A percentile compares a stretch with the other conserved stretches of the same genome.
Conservation (phyloP, 1,140 invertebrate genomes). For the Teleogryllus occipitalis region DNA sequence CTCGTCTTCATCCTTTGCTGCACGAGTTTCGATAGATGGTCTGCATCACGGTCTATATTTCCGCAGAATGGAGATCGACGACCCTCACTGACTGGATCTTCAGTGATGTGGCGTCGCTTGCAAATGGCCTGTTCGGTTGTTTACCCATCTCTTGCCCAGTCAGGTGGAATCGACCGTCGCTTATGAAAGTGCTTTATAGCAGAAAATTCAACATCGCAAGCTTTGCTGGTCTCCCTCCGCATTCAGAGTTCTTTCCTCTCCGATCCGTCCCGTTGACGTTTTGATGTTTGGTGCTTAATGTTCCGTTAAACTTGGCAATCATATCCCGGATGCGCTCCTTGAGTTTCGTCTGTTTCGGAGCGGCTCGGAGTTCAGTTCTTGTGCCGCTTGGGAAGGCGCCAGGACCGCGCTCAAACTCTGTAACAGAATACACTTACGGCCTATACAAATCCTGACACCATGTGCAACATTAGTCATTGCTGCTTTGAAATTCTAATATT, state of each 20-base stretch:
- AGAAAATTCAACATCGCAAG: constrained; percentile 10
- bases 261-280: constrained; percentile 9
- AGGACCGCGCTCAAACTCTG: background rate
- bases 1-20: too few relatives aligned
- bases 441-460: background rate
- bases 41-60: too few relatives aligned
- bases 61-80: too few relatives aligned
- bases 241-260: background rate
- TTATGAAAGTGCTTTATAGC: background rate
- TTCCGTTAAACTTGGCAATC: constrained; percentile 12
- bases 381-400: background rate
- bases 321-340: constrained; percentile 12
- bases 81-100: too few relatives aligned
- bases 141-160: background rate
- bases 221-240: background rate
- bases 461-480: background rate
- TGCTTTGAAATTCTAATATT: background rate
- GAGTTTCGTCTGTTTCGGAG: background rate
- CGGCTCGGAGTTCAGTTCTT: background rate
- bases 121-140: background rate
- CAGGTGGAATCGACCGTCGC: background rate
- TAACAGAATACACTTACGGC: background rate
- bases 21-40: too few relatives aligned
- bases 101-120: background rate
- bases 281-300: constrained; percentile 11